Percentiles rank a stretch among this genome's conserved stretches.
phyloP scores from a whole-genome alignment of 2,113 vertebrate species.

The Rhineura floridana region DNA sequence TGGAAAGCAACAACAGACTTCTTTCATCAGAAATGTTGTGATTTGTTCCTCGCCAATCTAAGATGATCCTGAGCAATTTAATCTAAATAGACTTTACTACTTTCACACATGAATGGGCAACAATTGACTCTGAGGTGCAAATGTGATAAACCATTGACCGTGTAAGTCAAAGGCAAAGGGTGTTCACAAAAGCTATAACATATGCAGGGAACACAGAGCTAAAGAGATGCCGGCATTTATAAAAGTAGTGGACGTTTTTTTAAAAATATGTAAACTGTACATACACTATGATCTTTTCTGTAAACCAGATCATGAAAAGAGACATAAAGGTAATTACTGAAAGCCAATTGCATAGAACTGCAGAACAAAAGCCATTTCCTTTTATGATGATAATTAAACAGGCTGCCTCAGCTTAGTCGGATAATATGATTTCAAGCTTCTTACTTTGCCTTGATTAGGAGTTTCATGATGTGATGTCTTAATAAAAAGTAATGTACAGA shows the following conservation, averaged over 20 bases:
- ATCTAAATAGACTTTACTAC: conserved; percentile 70
- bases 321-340: conserved; percentile 64
- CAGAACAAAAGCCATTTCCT: conserved; percentile 70
- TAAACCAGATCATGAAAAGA: conserved; percentile 58
- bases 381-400: conserved; percentile 72
- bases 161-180: conserved; percentile 65
- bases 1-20: conserved; percentile 49
- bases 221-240: conserved; percentile 64
- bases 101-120: conserved; percentile 73
- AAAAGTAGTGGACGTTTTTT: conserved; percentile 60
- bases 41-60: conserved; percentile 63
- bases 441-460: conserved; percentile 66
- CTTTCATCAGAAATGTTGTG: conserved; percentile 66
- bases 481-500: conserved; percentile 58
- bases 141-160: conserved; percentile 71
- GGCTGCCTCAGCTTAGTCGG: conserved; percentile 58
- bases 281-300: conserved; percentile 56
- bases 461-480: conserved; percentile 69
- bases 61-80: conserved; percentile 70
- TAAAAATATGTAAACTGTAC: conserved; percentile 61
- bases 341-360: conserved; percentile 63
- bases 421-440: conserved; percentile 73
- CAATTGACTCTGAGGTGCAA: conserved; percentile 73
- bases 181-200: conserved; percentile 58
- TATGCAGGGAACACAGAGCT: conserved; percentile 52